phyloP scores from a whole-genome alignment of 2,797 vertebrate species.

The Otus scops region DNA sequence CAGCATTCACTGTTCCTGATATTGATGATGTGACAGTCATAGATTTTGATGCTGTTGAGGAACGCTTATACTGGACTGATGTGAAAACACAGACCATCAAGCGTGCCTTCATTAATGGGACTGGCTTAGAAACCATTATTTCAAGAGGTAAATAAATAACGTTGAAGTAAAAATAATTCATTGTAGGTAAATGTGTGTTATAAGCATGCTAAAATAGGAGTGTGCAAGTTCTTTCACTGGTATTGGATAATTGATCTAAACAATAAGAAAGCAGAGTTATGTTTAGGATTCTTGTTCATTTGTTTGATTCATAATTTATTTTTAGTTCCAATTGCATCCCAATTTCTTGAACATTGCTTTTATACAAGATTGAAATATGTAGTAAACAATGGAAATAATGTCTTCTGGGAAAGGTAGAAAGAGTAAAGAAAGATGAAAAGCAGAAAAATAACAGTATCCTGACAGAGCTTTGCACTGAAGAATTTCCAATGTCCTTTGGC shows the following conservation, averaged over 20 bases:
- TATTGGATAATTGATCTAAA: background rate
- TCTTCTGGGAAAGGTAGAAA: background rate
- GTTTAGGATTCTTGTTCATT: background rate
- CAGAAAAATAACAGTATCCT: background rate
- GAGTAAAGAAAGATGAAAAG: background rate
- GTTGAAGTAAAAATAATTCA: background rate
- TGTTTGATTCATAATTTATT: background rate
- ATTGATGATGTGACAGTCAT: constrained; percentile 96
- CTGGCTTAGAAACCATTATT: constrained; percentile 92
- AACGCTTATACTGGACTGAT: constrained; percentile 96
- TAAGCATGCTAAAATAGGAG: background rate
- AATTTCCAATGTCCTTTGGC: background rate
- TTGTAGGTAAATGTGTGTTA: background rate
- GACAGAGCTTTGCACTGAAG: background rate
- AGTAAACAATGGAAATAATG: background rate
- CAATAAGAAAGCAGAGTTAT: background rate
- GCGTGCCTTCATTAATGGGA: constrained; percentile 96
- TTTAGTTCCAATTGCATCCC: background rate
- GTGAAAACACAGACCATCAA: constrained; percentile 97
- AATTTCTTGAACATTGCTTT: background rate
- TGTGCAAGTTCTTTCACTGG: background rate
- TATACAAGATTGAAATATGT: background rate
- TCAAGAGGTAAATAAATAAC: constrained; percentile 84
- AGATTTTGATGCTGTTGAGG: constrained; percentile 92
- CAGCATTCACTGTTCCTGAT: constrained; percentile 94